Percentiles rank a stretch among this genome's conserved stretches.
phyloP scores from a whole-genome alignment of 2,113 vertebrate genomes.

The Rattus norvegicus region DNA sequence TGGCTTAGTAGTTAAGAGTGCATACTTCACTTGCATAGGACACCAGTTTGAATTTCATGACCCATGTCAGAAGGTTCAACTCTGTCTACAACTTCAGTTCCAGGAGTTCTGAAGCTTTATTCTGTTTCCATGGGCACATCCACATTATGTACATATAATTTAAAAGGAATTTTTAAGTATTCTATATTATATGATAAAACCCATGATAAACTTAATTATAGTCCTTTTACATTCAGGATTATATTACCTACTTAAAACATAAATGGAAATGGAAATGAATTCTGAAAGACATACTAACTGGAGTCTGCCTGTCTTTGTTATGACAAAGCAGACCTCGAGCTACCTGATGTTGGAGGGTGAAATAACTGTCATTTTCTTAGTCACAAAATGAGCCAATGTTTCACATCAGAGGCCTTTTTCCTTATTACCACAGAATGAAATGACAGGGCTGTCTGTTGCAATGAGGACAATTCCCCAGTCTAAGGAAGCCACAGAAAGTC shows the following conservation, averaged over 20 bases:
- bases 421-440: conserved; percentile 61
- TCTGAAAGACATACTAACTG: too few species aligned
- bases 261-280: not conserved
- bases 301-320: conserved; percentile 12
- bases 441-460: conserved; percentile 59
- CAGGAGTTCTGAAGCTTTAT: not conserved
- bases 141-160: not conserved
- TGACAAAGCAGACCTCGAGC: not conserved
- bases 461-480: conserved; percentile 15
- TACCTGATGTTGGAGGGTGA: not conserved
- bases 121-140: not conserved
- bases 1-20: not conserved
- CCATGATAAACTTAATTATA: not conserved
- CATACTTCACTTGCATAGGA: not conserved
- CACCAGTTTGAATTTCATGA: not conserved
- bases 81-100: not conserved
- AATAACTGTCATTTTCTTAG: conserved; percentile 60
- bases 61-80: not conserved
- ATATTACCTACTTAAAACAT: not conserved
- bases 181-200: not conserved
- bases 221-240: not conserved
- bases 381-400: conserved; percentile 45
- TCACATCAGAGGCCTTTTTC: conserved; percentile 50
- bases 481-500: conserved; percentile 50
- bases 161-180: not conserved